Percentiles rank a stretch among this genome's conserved stretches.
Conservation (phyloP, 2,888 invertebrate genomes). For the Gasteruption jaculator region DNA sequence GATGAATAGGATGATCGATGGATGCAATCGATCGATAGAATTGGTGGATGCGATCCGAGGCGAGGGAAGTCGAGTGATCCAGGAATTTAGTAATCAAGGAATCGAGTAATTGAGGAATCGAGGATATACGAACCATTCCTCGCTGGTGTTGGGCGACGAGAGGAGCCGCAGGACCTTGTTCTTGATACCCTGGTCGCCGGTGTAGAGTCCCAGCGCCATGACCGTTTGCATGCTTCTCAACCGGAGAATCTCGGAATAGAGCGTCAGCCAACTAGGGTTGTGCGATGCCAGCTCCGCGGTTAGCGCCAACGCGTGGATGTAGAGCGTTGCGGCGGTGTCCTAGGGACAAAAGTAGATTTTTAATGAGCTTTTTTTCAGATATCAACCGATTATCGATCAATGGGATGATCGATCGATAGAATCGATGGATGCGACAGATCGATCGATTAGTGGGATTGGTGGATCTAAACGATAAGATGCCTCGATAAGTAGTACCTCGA, state of each 20-base stretch:
- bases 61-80: no score
- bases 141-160: conserved; percentile 46
- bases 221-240: conserved; percentile 53
- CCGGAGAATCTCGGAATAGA: conserved; percentile 50
- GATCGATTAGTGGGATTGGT: no score
- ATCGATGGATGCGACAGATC: no score
- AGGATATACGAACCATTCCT: conserved; percentile 39
- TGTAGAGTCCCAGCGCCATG: conserved; percentile 54
- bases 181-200: conserved; percentile 49
- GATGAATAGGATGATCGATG: no score
- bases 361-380: conserved; percentile 4
- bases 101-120: neutral
- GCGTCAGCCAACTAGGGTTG: conserved; percentile 51
- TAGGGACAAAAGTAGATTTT: conserved; percentile 26
- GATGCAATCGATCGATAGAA: no score
- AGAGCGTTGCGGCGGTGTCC: conserved; percentile 51
- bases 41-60: no score
- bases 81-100: no score
- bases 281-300: conserved; percentile 53
- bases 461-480: no score
- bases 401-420: no score
- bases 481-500: neutral
- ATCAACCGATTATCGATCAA: neutral
- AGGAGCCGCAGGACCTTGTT: conserved; percentile 49
- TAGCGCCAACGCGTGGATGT: conserved; percentile 53